A percentile compares a stretch with the other conserved stretches of the same genome.
Evolutionary conservation across 2,888 invertebrate species (phyloP).

Genomic region (Polydrusus cervinus): DNA sequence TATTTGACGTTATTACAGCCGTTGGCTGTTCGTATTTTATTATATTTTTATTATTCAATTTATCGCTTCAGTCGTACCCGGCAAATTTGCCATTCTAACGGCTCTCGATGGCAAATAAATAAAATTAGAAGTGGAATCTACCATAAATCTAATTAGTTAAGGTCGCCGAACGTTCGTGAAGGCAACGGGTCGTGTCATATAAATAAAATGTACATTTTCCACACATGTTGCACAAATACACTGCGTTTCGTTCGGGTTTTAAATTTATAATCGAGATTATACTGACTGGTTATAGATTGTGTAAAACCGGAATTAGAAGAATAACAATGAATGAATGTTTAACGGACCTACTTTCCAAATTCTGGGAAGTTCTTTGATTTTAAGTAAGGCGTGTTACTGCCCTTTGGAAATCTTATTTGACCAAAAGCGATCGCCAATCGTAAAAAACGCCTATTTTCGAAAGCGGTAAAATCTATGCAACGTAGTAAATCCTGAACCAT

Average conservation of each 20-base stretch:
- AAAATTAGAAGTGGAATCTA: conserved; percentile 45
- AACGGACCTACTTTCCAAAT: no score
- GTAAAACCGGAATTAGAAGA: no score
- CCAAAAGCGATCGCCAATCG: no score
- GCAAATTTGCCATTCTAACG: conserved; percentile 21
- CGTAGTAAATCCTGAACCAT: no score
- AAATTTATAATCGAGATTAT: conserved; percentile 15
- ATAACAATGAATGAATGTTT: no score
- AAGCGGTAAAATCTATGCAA: no score
- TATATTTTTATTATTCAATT: background rate
- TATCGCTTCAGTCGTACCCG: background rate
- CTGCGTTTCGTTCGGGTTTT: conserved; percentile 37
- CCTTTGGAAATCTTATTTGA: no score
- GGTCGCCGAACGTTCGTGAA: conserved; percentile 49
- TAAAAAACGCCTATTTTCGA: no score
- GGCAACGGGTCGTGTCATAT: conserved; percentile 48
- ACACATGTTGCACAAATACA: conserved; percentile 45
- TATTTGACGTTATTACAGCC: background rate
- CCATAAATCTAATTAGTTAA: conserved; percentile 50
- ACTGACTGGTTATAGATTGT: background rate
- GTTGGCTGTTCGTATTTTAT: background rate
- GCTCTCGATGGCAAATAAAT: conserved; percentile 34
- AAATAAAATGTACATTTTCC: conserved; percentile 48
- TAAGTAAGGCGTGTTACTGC: no score
- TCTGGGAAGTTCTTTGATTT: no score